Base-by-base conservation (phyloP, 2,888 invertebrate species). In the Ophion costatus region DNA sequence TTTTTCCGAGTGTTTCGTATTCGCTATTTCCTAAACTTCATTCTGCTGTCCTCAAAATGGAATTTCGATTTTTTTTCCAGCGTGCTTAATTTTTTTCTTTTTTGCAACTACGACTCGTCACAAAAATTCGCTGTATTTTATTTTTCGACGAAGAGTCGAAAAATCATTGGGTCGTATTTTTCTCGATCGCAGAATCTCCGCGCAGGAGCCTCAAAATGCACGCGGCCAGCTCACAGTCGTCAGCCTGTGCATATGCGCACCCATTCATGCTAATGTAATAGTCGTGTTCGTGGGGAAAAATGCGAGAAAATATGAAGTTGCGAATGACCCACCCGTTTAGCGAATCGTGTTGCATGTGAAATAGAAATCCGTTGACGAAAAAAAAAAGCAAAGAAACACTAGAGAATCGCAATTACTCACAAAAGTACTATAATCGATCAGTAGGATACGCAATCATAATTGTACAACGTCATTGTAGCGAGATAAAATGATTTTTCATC, bases 291-390 rank as follows among this genome's bases (percentile, higher is more conserved):
- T 67, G 73, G 38, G 59, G 51, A 51, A 70, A 82, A 82, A 66
- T 80, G 45, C 75, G 71, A 67, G 66, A 82, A 85, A 82, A 59
- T 10, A 22, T 82, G 82, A 80, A 80, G 79, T 80, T 80, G 71
- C 79, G 79, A 82, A 79, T 84, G 75, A 78, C 79, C 70, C 84
- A 79, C 79, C 82, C 79, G 82, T 82, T 84, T 79, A 84, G 82
- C 69, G 70, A 84, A 84, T 84, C 84, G 84, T 84, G 84, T 82
- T 85, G 85, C 85, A 85, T 85, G 85, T 80, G 76, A 85, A 85
- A 85, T 85, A 85, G 82, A 79, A 78, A 76, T 59, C 79, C 64
- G 63, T 82, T 81, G 51, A 73, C 14, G 33, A 59, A 74, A 45
- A 45, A 10, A 77, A 77, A 73, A 77, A 73, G 22, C 77, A 63